A percentile compares a stretch with the other conserved stretches of the same genome.
Conservation (phyloP, 1,140 invertebrate genomes). For the Macrotrachela quadricornifera region DNA sequence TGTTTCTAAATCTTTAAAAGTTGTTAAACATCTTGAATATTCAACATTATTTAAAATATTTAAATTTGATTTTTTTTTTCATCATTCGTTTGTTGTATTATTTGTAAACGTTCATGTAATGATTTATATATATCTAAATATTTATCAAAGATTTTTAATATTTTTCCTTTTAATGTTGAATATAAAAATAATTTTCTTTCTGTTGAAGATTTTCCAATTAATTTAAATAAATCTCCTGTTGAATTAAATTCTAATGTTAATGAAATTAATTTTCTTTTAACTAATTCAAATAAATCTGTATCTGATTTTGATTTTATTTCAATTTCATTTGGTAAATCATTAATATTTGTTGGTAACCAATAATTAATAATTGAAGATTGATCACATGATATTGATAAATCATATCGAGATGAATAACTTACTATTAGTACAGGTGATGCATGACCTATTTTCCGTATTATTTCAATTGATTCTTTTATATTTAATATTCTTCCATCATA, state of each 20-base stretch:
- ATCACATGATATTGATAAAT: slow-evolving; percentile 42
- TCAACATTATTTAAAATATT: slow-evolving; percentile 82
- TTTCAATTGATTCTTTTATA: too few relatives aligned
- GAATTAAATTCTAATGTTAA: not conserved
- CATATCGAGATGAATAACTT: not conserved
- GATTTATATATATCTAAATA: slow-evolving; percentile 62
- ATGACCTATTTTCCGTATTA: too few relatives aligned
- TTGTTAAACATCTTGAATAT: slow-evolving; percentile 79
- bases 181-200: slow-evolving; percentile 48
- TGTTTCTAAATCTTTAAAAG: slow-evolving; percentile 84
- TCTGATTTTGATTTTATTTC: slow-evolving; percentile 65
- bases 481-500: not conserved
- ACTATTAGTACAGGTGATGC: too few relatives aligned
- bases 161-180: slow-evolving; percentile 67
- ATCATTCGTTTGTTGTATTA: not conserved
- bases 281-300: slow-evolving; percentile 86
- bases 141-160: slow-evolving; percentile 74
- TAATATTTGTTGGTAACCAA: slow-evolving; percentile 37
- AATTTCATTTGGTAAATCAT: slow-evolving; percentile 52
- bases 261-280: slow-evolving; percentile 42
- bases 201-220: slow-evolving; percentile 11
- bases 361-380: slow-evolving; percentile 80
- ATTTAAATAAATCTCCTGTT: not conserved
- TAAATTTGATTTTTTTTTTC: too few relatives aligned
- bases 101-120: slow-evolving; percentile 45